Conservation (phyloP, 2,113 vertebrate genomes). For the Callionymus lyra region DNA sequence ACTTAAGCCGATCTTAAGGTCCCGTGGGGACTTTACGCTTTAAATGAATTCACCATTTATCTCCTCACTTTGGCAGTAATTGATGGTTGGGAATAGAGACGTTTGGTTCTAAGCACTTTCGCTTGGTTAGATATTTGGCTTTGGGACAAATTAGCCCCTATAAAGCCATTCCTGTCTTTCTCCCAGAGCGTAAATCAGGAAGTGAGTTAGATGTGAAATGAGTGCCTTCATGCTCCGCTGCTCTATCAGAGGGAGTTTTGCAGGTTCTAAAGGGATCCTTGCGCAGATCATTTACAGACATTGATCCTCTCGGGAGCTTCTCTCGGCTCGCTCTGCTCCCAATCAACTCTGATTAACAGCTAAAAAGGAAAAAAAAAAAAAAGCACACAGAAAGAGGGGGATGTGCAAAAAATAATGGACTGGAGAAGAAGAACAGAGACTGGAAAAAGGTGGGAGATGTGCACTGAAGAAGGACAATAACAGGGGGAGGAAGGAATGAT, state of each 20-base stretch:
- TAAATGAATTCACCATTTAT: conserved; percentile 50
- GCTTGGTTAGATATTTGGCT: conserved; percentile 53
- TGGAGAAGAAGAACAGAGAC: conserved; percentile 10
- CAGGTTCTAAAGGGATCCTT: conserved; percentile 57
- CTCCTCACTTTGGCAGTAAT: conserved; percentile 54
- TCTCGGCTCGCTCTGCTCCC: conserved; percentile 46
- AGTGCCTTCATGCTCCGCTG: conserved; percentile 56
- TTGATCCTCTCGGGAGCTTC: conserved; percentile 63
- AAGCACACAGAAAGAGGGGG: conserved; percentile 30
- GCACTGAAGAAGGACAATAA: conserved; percentile 22
- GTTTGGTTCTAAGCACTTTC: conserved; percentile 46
- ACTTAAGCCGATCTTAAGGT: conserved; percentile 22
- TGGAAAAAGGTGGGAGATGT: conserved; percentile 3
- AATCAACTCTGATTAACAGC: conserved; percentile 61
- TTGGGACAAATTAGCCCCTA: conserved; percentile 55
- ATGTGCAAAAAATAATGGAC: conserved; percentile 37
- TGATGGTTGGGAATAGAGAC: conserved; percentile 54
- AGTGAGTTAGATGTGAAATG: conserved; percentile 63
- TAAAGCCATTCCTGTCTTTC: conserved; percentile 30
- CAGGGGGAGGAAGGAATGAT: neutral
- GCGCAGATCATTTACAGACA: conserved; percentile 63
- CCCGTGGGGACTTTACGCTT: conserved; percentile 24
- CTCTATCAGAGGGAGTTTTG: conserved; percentile 54
- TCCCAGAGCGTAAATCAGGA: conserved; percentile 58
- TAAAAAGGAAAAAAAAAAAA: conserved; percentile 25